Conservation (phyloP, 2,113 vertebrate genomes). For the Ellobius talpinus region DNA sequence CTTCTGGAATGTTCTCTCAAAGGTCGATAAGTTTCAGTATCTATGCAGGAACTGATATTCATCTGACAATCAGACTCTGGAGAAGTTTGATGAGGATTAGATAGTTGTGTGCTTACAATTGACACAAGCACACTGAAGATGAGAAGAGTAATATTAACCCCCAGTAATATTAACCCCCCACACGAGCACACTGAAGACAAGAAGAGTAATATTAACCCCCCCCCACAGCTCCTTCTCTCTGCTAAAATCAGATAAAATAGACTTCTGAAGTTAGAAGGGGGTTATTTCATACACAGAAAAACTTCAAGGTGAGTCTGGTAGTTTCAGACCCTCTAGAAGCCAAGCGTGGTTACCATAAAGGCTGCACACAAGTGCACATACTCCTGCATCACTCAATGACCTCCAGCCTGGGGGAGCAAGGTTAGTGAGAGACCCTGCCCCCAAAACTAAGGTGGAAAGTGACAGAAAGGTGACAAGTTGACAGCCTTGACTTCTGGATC, state of each 20-base stretch:
- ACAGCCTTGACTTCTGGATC: neutral
- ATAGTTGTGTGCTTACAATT: conserved; percentile 13
- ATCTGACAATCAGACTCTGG: neutral
- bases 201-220: neutral
- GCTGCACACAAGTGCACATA: neutral
- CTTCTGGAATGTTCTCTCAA: neutral
- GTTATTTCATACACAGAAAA: neutral
- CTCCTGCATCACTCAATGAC: neutral
- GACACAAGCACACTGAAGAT: neutral
- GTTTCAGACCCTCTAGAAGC: neutral
- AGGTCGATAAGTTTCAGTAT: neutral
- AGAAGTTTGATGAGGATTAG: neutral
- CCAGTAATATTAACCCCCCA: neutral
- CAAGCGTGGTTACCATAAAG: neutral
- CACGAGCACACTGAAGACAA: neutral
- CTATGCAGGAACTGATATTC: neutral
- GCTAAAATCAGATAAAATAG: neutral
- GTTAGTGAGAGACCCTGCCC: too few relatives aligned
- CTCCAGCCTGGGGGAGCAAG: too few relatives aligned
- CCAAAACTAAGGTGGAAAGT: neutral
- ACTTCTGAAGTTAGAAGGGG: neutral
- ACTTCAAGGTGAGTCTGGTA: neutral
- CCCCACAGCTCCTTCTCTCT: neutral
- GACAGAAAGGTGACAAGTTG: neutral
- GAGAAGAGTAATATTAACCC: neutral